These are phyloP conservation scores for Stomatorhinus walkeri DNA, from an alignment of 2,797 vertebrate species.

Conservation along the genomic window DNA sequence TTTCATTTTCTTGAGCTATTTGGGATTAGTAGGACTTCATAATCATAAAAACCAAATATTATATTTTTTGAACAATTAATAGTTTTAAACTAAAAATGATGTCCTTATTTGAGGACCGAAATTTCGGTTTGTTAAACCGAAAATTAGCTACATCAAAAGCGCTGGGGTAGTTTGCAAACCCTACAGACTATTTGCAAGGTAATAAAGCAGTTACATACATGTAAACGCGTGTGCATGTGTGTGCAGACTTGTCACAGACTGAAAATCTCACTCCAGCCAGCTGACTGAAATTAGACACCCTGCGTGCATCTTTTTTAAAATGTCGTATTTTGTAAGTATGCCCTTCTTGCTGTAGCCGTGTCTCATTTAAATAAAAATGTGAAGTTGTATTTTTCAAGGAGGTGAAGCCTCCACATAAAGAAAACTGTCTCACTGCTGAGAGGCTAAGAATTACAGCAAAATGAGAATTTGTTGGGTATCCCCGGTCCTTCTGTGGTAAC, in stretches of 20 bases:
- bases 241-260: not conserved
- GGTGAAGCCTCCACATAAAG: not conserved
- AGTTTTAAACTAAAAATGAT: too few relatives aligned
- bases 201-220: not conserved
- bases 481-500: not conserved
- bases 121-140: too few relatives aligned
- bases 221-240: not conserved
- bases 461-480: not conserved
- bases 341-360: not conserved
- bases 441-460: not conserved
- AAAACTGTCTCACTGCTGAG: not conserved
- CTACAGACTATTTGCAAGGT: not conserved
- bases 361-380: not conserved
- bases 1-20: too few relatives aligned
- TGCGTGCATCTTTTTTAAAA: constrained; percentile 19
- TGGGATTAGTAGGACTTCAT: too few relatives aligned
- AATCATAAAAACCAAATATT: too few relatives aligned
- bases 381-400: not conserved
- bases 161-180: not conserved
- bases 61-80: too few relatives aligned
- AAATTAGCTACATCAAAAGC: not conserved
- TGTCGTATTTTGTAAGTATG: not conserved
- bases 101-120: too few relatives aligned
- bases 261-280: not conserved
- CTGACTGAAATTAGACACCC: constrained; percentile 45